Evolutionary conservation across 2,797 vertebrate genomes (phyloP).

Genomic region (Euthynnus affinis): DNA sequence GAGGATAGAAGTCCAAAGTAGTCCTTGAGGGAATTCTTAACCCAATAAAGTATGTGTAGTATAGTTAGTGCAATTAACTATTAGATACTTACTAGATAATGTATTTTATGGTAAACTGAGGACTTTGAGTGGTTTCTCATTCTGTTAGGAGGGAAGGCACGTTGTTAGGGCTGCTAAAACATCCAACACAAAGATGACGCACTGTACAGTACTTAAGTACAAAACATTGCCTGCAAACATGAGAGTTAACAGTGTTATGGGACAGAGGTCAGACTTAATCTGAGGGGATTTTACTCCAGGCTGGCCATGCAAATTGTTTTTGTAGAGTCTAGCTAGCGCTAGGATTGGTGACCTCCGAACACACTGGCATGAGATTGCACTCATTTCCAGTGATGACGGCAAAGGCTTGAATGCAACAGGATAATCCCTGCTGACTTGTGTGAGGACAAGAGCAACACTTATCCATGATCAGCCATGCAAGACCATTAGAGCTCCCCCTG

Average conservation of each 20-base stretch:
- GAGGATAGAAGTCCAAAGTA: background rate
- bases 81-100: background rate
- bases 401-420: constrained; percentile 64
- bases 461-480: constrained; percentile 66
- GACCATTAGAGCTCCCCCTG: constrained; percentile 64
- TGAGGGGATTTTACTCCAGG: constrained; percentile 48
- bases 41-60: background rate
- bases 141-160: background rate
- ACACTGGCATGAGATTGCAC: constrained; percentile 48
- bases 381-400: constrained; percentile 71
- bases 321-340: constrained; percentile 25
- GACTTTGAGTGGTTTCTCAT: background rate
- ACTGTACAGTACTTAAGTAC: constrained; percentile 20
- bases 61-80: background rate
- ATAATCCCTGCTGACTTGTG: constrained; percentile 75
- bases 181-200: constrained; percentile 34
- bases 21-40: background rate
- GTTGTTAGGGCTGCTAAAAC: background rate
- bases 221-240: constrained; percentile 42
- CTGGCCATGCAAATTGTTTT: constrained; percentile 39
- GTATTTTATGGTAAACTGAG: background rate
- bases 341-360: constrained; percentile 51
- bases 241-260: constrained; percentile 37
- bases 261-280: constrained; percentile 57
- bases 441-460: constrained; percentile 57